These are phyloP conservation scores for Trochalopteron elliotii DNA, from an alignment of 2,113 vertebrate genomes.

Conservation along the genomic window DNA sequence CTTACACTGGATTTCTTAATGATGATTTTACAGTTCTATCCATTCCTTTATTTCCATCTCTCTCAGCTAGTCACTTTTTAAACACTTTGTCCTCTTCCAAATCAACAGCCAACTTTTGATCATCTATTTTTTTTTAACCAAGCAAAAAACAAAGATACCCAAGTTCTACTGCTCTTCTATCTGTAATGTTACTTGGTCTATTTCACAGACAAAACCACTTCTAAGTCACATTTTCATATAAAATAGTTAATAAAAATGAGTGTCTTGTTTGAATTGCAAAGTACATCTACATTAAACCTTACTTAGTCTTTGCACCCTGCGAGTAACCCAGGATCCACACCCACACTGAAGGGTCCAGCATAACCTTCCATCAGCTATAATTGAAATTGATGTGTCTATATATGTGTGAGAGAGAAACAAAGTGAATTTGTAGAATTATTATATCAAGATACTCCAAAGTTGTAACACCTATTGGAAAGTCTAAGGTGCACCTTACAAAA, in stretches of 20 bases:
- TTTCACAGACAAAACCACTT: background rate
- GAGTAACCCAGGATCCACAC: background rate
- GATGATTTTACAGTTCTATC: background rate
- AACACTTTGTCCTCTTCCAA: background rate
- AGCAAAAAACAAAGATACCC: background rate
- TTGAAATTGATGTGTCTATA: background rate
- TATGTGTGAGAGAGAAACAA: background rate
- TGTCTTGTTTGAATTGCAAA: background rate
- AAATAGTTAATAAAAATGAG: background rate
- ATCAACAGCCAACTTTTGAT: background rate
- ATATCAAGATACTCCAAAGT: background rate
- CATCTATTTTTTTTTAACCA: background rate
- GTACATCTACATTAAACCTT: background rate
- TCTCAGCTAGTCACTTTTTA: background rate
- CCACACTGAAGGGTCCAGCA: background rate
- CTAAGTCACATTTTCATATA: background rate
- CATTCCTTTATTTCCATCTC: background rate
- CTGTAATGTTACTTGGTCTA: background rate
- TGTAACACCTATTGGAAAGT: background rate
- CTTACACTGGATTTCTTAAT: background rate
- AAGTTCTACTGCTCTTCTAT: background rate
- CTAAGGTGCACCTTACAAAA: background rate
- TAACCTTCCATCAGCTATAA: background rate
- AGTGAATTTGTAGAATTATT: background rate
- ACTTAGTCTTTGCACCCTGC: background rate